Base-by-base conservation (phyloP, 2,888 invertebrate genomes). In the Mycalesis mineus region DNA sequence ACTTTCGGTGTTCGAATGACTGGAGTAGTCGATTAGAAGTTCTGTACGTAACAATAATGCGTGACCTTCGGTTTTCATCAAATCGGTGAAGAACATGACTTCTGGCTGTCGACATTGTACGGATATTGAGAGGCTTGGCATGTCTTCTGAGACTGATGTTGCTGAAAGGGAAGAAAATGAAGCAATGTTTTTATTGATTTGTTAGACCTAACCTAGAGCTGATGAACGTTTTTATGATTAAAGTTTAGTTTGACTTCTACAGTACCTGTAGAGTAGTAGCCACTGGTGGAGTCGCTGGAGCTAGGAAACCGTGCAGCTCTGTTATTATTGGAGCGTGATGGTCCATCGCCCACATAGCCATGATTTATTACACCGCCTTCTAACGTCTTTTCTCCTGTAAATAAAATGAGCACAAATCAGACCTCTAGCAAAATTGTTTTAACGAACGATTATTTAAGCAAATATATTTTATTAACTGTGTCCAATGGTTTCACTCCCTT, bases 101-200 rank as follows among this genome's bases (percentile, higher is more conserved):
- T 96, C 95, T 0, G 96, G 95, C 72, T 94, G 93, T 31, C 95
- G 92, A 67, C 95, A 91, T 69, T 94, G 92, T 22, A 95, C 85
- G 0, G 94, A 94, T 64, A 96, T 83, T 0, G 94, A 93, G 29
- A 95, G 80, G 45, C 93, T 93, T 68, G 86, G 84, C 29, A 78
- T 73, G 9, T 90, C 89, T 65, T 89, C 89, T 36, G 82, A 80
- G 68, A 91, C 72, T 68, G 88, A 80, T 69, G 88, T 76, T 67
- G 91, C 84, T 91, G 81, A 1, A 78, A 78, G 14, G 39, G n/a
- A 17, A 39, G n/a, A 42, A 28, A 14, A 36, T n/a, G n/a, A n/a
- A n/a, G n/a, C n/a, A n/a, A n/a, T 22, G 5, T 22, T 22, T 5
- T 22, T 22, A 5, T 22, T 5, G 2, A 22, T 22, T 22, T 22